Evolutionary conservation across 2,113 vertebrate genomes (phyloP).

Genomic region (Malurus alboscapulatus): DNA sequence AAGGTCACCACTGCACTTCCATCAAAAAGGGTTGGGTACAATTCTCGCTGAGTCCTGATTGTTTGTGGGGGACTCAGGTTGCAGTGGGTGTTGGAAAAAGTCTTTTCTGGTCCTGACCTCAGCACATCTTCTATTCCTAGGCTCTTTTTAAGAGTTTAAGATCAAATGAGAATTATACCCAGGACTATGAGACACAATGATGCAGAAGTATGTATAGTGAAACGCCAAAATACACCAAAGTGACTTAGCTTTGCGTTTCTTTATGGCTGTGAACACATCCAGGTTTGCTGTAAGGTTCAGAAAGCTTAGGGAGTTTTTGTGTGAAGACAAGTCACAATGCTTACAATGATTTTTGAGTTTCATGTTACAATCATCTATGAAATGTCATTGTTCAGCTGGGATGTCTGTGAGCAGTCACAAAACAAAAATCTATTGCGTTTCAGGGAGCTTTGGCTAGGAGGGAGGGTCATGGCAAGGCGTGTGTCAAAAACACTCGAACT

Average conservation of each 20-base stretch:
- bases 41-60: slow-evolving; percentile 50
- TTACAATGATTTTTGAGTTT: not conserved
- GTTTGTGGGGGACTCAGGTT: slow-evolving; percentile 37
- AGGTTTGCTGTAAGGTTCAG: not conserved
- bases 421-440: not conserved
- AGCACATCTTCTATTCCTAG: not conserved
- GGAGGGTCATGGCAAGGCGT: not conserved
- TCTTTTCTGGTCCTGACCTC: slow-evolving; percentile 22
- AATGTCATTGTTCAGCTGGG: not conserved
- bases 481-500: not conserved
- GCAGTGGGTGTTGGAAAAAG: not conserved
- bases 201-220: not conserved
- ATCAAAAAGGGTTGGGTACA: slow-evolving; percentile 30
- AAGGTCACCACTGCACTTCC: slow-evolving; percentile 27
- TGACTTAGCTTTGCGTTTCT: not conserved
- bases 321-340: not conserved
- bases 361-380: not conserved
- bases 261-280: not conserved
- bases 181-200: not conserved
- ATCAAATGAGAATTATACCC: not conserved
- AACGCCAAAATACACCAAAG: not conserved
- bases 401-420: not conserved
- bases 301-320: not conserved
- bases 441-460: not conserved
- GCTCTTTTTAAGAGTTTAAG: not conserved